Percentiles rank a stretch among this genome's conserved stretches.
Evolutionary conservation across 2,113 vertebrate species (phyloP).

Genomic region (Rhagologus leucostigma): DNA sequence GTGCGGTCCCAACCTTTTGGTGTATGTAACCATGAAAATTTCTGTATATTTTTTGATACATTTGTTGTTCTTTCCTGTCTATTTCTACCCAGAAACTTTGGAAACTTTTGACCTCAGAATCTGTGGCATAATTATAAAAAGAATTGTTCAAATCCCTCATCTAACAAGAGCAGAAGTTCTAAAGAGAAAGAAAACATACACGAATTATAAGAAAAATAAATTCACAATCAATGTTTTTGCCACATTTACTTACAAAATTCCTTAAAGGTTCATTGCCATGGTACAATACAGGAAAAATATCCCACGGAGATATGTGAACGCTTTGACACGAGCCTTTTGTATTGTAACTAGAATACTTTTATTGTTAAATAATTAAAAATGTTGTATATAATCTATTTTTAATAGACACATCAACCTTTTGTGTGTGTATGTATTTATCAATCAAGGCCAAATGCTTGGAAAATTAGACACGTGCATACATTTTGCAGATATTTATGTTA

Average conservation of each 20-base stretch:
- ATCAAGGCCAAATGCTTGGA: neutral
- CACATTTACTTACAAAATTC: conserved; percentile 47
- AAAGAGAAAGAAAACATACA: conserved; percentile 65
- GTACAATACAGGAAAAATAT: conserved; percentile 12
- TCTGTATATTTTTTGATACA: conserved; percentile 54
- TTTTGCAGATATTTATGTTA: conserved; percentile 40
- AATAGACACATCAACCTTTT: neutral
- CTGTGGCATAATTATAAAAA: conserved; percentile 42
- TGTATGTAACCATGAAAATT: neutral
- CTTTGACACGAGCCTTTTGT: neutral
- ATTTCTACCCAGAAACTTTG: conserved; percentile 23
- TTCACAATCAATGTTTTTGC: conserved; percentile 56
- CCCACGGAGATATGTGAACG: neutral
- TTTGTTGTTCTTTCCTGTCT: conserved; percentile 47
- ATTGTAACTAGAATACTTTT: conserved; percentile 1
- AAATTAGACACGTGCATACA: neutral
- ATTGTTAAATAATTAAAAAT: neutral
- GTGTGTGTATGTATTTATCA: neutral
- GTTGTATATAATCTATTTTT: neutral
- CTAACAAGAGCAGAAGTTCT: conserved; percentile 45
- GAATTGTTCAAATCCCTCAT: conserved; percentile 54
- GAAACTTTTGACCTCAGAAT: conserved; percentile 66
- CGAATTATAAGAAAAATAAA: conserved; percentile 68
- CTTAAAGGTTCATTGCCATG: conserved; percentile 52
- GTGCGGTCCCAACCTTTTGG: neutral